A percentile compares a stretch with the other conserved stretches of the same genome.
Evolutionary conservation across 2,113 vertebrate species (phyloP).

Genomic region (Delphinus delphis): DNA sequence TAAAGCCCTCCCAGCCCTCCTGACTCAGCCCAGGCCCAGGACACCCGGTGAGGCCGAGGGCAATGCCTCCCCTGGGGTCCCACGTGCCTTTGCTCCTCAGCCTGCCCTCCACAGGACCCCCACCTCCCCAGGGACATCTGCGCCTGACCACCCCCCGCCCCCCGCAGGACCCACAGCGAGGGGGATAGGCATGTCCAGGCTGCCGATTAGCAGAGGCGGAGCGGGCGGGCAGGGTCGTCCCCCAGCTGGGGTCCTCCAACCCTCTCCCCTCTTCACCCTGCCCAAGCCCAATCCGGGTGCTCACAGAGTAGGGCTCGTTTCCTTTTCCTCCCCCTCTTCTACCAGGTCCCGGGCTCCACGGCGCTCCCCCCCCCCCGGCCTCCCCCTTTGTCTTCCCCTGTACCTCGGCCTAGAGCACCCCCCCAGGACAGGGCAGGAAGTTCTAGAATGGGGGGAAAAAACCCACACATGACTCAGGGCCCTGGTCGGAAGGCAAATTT

Average conservation of each 20-base stretch:
- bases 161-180: background rate
- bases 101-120: background rate
- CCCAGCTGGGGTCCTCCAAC: background rate
- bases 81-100: background rate
- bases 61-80: background rate
- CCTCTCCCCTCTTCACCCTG: rapidly evolving
- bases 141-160: background rate
- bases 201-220: rapidly evolving
- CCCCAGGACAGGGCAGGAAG: background rate
- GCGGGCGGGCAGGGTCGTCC: no score
- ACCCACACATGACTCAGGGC: background rate
- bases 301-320: background rate
- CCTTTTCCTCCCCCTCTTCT: background rate
- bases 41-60: background rate
- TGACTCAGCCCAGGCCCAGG: no score
- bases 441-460: background rate
- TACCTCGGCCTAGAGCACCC: no score
- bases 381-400: background rate
- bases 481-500: background rate
- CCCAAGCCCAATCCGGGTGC: background rate
- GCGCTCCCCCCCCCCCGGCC: background rate
- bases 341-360: background rate
- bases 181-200: background rate
- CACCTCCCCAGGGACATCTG: background rate
- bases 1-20: background rate